A percentile compares a stretch with the other conserved stretches of the same genome.
These are phyloP conservation scores for Psilopsiagon aurifrons DNA, from an alignment of 2,113 vertebrate species.

Conservation along the genomic window DNA sequence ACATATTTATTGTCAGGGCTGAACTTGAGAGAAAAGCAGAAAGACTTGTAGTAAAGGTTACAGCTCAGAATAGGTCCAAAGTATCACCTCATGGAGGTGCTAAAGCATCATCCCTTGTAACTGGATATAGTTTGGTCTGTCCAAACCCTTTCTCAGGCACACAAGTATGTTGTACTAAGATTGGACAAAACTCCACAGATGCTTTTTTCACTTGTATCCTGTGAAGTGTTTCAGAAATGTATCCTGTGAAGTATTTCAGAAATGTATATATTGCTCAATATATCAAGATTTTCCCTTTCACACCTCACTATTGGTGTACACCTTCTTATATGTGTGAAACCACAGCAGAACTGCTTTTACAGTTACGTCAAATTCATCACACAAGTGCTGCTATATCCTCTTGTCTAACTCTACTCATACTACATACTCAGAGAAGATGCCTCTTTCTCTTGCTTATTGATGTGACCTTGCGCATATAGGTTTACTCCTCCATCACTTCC, in stretches of 20 bases:
- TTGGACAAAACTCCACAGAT: neutral
- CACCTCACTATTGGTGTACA: neutral
- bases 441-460: neutral
- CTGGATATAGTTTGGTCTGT: neutral
- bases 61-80: neutral
- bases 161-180: neutral
- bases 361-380: neutral
- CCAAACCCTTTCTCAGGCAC: neutral
- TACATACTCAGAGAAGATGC: neutral
- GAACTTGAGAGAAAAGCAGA: neutral
- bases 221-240: neutral
- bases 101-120: neutral
- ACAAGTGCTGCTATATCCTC: neutral
- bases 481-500: neutral
- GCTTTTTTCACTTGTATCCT: neutral
- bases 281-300: neutral
- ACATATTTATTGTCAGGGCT: neutral
- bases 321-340: neutral
- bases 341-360: constrained; percentile 2
- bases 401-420: neutral
- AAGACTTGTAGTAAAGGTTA: neutral
- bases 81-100: neutral
- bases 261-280: neutral
- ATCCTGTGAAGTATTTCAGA: neutral
- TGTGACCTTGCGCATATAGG: neutral